Conservation (phyloP, 2,797 vertebrate species). For the Arctocebus calabarensis region DNA sequence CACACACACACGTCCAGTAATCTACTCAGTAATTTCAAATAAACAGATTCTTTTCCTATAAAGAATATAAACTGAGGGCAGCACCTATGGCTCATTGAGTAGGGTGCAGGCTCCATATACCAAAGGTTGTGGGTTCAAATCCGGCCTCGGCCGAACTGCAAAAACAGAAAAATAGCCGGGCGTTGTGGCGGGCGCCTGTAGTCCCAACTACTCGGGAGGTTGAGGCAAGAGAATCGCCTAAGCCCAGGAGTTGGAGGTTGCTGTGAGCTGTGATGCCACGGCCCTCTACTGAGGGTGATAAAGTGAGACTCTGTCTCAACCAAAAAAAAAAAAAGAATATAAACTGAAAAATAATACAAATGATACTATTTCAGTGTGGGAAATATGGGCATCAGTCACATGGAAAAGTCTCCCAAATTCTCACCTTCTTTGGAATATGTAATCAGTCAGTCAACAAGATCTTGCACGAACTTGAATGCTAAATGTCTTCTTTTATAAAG, state of each 20-base stretch:
- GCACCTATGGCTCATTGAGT: no score
- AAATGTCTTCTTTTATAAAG: background rate
- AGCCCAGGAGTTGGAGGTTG: no score
- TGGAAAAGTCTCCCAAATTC: background rate
- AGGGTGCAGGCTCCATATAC: no score
- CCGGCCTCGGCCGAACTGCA: no score
- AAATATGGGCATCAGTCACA: background rate
- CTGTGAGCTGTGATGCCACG: no score
- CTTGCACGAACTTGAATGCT: background rate
- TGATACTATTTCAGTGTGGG: background rate
- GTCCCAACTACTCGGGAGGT: no score
- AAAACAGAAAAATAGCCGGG: no score
- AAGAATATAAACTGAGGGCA: background rate
- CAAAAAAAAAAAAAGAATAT: background rate
- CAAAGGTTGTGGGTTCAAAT: no score
- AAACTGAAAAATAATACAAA: conserved; percentile 20
- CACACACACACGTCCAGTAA: background rate
- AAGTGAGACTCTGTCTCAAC: no score
- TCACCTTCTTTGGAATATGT: background rate
- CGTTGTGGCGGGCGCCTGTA: no score
- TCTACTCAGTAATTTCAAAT: background rate
- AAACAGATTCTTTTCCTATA: background rate
- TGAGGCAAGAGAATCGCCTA: no score
- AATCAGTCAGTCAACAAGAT: background rate
- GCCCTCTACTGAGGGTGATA: no score